Conservation (phyloP, 2,797 vertebrate species). For the Myotis planiceps region DNA sequence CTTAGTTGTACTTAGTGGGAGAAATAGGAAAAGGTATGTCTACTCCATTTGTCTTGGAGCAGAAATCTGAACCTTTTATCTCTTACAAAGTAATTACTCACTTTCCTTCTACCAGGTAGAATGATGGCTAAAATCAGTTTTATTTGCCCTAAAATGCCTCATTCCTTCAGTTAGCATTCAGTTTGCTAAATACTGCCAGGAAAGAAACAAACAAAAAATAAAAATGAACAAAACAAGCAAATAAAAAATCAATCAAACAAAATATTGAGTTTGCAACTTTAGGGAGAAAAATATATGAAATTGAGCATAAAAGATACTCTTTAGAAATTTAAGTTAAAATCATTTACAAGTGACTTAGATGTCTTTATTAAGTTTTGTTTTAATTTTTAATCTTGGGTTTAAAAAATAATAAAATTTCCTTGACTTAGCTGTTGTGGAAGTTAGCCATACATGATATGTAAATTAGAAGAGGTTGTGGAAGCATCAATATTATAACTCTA, state of each 20-base stretch:
- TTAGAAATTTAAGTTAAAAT: background rate
- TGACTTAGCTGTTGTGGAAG: background rate
- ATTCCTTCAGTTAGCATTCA: background rate
- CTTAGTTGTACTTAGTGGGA: background rate
- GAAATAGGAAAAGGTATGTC: too few species aligned
- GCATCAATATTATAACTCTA: background rate
- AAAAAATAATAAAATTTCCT: background rate
- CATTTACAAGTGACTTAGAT: background rate
- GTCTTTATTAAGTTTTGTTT: background rate
- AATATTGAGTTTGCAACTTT: background rate
- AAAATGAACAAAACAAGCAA: background rate
- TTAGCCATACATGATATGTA: background rate
- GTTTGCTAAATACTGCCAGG: background rate
- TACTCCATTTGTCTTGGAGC: background rate
- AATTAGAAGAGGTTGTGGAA: background rate
- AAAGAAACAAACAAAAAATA: background rate
- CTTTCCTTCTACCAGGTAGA: background rate
- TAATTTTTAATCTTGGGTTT: background rate
- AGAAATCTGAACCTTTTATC: background rate
- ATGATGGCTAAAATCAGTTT: background rate
- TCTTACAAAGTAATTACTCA: background rate
- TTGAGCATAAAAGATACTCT: background rate
- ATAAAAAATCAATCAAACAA: background rate
- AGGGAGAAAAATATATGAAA: background rate
- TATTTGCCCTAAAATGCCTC: background rate